These are phyloP conservation scores for Brachypodius melanocephalos DNA, from an alignment of 2,113 vertebrate species.

Conservation along the genomic window DNA sequence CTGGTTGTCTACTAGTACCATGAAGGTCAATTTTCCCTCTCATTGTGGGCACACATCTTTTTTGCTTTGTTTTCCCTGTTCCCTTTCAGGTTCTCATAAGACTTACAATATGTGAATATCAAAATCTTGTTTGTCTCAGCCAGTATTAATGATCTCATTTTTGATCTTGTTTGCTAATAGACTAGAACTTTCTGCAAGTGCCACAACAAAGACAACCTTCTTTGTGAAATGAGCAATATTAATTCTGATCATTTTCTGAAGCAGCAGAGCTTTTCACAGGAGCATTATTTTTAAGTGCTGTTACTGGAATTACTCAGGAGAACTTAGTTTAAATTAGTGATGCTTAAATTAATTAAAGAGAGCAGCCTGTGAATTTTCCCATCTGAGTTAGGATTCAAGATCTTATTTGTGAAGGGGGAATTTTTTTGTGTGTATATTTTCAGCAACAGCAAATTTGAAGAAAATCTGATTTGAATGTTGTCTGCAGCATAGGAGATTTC, in stretches of 20 bases:
- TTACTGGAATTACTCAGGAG: conserved; percentile 43
- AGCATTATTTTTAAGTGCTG: conserved; percentile 43
- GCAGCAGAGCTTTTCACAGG: conserved; percentile 19
- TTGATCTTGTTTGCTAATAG: background rate
- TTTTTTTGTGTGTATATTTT: background rate
- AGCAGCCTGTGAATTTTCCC: conserved; percentile 27
- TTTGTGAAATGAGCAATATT: conserved; percentile 3
- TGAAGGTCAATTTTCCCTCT: background rate
- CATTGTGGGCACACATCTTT: background rate
- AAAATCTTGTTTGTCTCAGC: background rate
- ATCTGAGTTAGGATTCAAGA: background rate
- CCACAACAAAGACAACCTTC: background rate
- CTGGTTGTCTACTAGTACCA: background rate
- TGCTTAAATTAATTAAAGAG: conserved; percentile 60
- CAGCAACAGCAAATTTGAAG: conserved; percentile 9
- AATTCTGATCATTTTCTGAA: conserved; percentile 27
- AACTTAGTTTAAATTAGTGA: conserved; percentile 48
- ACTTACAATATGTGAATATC: background rate
- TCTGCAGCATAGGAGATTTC: background rate
- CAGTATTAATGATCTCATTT: background rate
- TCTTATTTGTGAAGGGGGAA: background rate
- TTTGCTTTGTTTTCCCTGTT: background rate
- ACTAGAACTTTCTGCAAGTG: background rate
- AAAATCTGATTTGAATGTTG: conserved; percentile 23
- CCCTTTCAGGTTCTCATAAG: background rate